Percentiles rank a stretch among this genome's conserved stretches.
phyloP scores from a whole-genome alignment of 2,888 invertebrate species.

The Biston betularia region DNA sequence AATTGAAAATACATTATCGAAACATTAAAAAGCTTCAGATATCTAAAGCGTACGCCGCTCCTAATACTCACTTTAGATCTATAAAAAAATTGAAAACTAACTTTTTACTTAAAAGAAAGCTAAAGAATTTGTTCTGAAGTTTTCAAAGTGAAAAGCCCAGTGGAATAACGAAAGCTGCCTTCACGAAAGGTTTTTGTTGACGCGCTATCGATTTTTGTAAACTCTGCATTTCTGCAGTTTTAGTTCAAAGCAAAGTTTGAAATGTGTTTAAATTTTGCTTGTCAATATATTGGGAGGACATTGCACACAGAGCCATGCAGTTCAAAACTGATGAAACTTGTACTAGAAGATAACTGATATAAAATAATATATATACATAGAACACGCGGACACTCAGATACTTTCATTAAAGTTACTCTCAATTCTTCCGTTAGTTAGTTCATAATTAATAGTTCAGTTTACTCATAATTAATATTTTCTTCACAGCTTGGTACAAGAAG shows the following conservation, averaged over 20 bases:
- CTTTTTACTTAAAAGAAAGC: constrained; percentile 62
- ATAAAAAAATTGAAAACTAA: constrained; percentile 53
- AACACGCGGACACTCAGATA: too few species aligned
- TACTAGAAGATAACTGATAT: too few species aligned
- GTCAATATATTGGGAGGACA: too few species aligned
- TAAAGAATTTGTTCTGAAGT: constrained; percentile 65
- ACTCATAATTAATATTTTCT: too few species aligned
- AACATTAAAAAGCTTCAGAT: constrained; percentile 49
- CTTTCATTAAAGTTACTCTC: too few species aligned
- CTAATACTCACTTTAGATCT: constrained; percentile 47
- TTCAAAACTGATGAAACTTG: too few species aligned
- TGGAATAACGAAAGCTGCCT: constrained; percentile 61
- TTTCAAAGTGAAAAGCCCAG: constrained; percentile 65
- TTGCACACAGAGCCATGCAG: too few species aligned
- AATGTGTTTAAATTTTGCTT: too few species aligned
- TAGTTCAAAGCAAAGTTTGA: constrained; percentile 28
- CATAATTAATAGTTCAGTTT: too few species aligned
- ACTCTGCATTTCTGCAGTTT: constrained; percentile 41
- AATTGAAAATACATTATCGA: constrained; percentile 67
- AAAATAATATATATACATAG: too few species aligned
- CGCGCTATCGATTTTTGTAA: constrained; percentile 51
- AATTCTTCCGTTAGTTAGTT: too few species aligned
- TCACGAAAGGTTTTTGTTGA: constrained; percentile 56
- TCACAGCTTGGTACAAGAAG: too few species aligned
- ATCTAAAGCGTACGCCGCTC: constrained; percentile 46